These are phyloP conservation scores for Bombus impatiens DNA, from an alignment of 1,140 invertebrate genomes.

Conservation along the genomic window DNA sequence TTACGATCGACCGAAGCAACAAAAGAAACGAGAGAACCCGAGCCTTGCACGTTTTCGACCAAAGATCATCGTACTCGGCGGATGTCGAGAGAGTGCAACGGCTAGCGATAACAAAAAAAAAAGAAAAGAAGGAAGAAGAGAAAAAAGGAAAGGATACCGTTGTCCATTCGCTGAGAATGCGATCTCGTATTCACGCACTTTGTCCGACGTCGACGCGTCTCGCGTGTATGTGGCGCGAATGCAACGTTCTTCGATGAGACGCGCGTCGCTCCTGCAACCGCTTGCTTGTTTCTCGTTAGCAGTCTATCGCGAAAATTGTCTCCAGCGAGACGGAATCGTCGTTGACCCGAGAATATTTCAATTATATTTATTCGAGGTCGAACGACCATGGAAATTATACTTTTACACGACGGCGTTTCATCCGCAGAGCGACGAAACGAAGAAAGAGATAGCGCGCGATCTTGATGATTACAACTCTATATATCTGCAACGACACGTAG, in stretches of 20 bases:
- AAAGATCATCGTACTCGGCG: conserved; percentile 15
- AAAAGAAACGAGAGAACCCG: too few species aligned
- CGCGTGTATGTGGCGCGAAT: conserved; percentile 55
- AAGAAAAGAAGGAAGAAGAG: not conserved
- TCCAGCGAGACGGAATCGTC: too few species aligned
- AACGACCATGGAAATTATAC: too few species aligned
- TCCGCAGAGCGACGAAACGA: not conserved
- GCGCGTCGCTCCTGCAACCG: not conserved
- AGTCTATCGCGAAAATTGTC: too few species aligned
- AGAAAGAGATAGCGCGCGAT: not conserved
- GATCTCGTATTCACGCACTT: conserved; percentile 59
- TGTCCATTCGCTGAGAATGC: conserved; percentile 40
- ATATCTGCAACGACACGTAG: too few species aligned
- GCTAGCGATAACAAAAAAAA: not conserved
- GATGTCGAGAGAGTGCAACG: not conserved
- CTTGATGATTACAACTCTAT: too few species aligned
- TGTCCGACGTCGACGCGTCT: conserved; percentile 6
- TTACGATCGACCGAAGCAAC: not conserved
- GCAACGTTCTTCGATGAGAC: not conserved
- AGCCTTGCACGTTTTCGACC: not conserved
- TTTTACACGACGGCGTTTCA: too few species aligned
- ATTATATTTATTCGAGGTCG: too few species aligned
- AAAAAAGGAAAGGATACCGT: conserved; percentile 56
- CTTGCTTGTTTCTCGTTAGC: not conserved
- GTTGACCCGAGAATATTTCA: too few species aligned